phyloP scores from a whole-genome alignment of 23 tunicate species.

The Ascidia mentula region DNA sequence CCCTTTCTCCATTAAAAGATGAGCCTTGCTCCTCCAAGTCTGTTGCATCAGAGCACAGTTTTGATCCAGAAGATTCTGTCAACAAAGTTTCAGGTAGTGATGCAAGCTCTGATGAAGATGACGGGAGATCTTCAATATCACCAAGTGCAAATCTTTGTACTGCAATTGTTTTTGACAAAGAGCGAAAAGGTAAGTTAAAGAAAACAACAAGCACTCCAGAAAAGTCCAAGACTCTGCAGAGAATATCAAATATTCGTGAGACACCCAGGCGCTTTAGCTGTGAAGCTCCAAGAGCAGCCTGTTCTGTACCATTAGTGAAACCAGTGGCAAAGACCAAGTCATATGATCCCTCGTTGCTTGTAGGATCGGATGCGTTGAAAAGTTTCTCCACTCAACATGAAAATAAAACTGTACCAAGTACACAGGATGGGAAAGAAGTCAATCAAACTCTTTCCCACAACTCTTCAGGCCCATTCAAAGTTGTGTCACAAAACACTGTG shows the following conservation, averaged over 20 bases:
- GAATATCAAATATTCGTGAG: constrained; percentile 4
- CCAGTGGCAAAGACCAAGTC: constrained; percentile 49
- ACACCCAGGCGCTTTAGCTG: constrained; percentile 81
- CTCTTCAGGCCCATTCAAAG: not conserved
- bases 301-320: constrained; percentile 62
- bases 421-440: not conserved
- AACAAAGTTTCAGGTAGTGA: not conserved
- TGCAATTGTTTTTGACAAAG: constrained; percentile 54
- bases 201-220: not conserved
- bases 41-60: not conserved
- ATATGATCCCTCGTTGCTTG: constrained; percentile 32
- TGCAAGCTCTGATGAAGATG: constrained; percentile 7
- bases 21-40: not conserved
- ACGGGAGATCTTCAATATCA: constrained; percentile 40
- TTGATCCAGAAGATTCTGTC: not conserved
- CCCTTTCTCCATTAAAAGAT: not conserved
- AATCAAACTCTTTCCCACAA: not conserved
- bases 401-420: not conserved
- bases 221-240: not conserved
- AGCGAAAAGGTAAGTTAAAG: not conserved
- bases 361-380: not conserved
- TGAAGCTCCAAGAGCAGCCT: constrained; percentile 67
- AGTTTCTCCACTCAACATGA: not conserved
- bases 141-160: constrained; percentile 80
- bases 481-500: not conserved